Evolutionary conservation across 2,797 vertebrate genomes (phyloP).

Genomic region (Amazona finschi): DNA sequence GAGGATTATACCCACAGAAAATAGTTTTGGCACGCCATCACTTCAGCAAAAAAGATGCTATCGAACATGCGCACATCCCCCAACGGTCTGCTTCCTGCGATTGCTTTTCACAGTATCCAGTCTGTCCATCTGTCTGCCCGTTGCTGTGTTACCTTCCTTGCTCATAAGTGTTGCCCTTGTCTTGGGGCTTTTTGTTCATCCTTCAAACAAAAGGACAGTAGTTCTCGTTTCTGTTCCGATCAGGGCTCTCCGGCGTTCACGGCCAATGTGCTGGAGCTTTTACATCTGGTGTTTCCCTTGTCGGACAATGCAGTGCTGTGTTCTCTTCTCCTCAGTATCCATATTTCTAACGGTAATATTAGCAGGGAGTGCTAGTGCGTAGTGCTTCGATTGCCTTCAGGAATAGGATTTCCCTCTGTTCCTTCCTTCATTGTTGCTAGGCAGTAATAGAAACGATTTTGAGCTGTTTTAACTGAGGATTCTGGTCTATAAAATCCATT

Average conservation of each 20-base stretch:
- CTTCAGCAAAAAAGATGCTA: slow-evolving; percentile 74
- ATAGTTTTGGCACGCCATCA: slow-evolving; percentile 82
- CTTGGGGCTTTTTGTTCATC: slow-evolving; percentile 53
- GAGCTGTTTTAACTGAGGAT: slow-evolving; percentile 42
- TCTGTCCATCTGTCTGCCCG: slow-evolving; percentile 75
- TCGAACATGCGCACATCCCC: slow-evolving; percentile 76
- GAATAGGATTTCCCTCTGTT: slow-evolving; percentile 66
- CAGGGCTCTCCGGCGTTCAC: slow-evolving; percentile 29
- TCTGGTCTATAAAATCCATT: slow-evolving; percentile 71
- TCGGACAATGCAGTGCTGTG: slow-evolving; percentile 76
- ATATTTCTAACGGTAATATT: slow-evolving; percentile 69
- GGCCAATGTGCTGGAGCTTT: slow-evolving; percentile 59
- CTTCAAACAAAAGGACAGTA: slow-evolving; percentile 62
- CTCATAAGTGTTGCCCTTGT: slow-evolving; percentile 45
- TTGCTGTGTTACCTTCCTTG: slow-evolving; percentile 61
- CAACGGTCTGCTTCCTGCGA: slow-evolving; percentile 65
- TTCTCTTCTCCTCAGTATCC: slow-evolving; percentile 75
- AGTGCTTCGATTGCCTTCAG: slow-evolving; percentile 50
- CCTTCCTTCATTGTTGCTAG: slow-evolving; percentile 76
- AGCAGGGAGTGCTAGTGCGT: slow-evolving; percentile 51
- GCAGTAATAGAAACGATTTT: slow-evolving; percentile 71
- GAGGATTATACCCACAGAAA: slow-evolving; percentile 74
- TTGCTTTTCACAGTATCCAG: slow-evolving; percentile 63
- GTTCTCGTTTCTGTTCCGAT: neutral
- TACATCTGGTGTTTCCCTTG: slow-evolving; percentile 67